Conservation (phyloP, 2,113 vertebrate species). For the Elaphurus davidianus region DNA sequence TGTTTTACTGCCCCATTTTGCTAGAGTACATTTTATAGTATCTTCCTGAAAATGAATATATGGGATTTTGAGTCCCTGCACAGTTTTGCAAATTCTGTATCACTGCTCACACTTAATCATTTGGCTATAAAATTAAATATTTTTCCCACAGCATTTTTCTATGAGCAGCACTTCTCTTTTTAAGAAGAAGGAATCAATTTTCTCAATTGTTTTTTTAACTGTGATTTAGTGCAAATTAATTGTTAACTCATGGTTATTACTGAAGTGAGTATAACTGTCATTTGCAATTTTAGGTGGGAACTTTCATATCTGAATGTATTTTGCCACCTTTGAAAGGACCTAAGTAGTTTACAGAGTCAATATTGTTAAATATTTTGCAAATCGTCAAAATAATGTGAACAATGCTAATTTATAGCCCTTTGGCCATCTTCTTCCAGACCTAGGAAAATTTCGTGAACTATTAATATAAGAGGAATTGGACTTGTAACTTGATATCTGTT, state of each 20-base stretch:
- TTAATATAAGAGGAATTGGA: not conserved
- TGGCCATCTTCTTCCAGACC: not conserved
- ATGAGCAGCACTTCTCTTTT: not conserved
- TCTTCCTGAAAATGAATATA: not conserved
- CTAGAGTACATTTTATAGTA: not conserved
- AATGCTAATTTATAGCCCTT: not conserved
- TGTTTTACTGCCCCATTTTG: not conserved
- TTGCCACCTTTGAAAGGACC: not conserved
- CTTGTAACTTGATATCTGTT: not conserved
- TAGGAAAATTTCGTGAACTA: conserved; percentile 40
- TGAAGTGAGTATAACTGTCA: not conserved
- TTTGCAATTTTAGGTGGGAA: not conserved
- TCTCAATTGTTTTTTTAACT: not conserved
- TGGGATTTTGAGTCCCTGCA: not conserved
- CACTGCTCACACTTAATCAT: not conserved
- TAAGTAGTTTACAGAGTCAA: not conserved
- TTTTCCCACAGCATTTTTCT: not conserved
- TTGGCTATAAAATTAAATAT: not conserved
- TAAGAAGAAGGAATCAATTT: not conserved
- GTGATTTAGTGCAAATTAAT: not conserved
- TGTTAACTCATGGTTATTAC: not conserved
- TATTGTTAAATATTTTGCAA: not conserved
- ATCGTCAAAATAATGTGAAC: not conserved
- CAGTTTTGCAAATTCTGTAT: not conserved
- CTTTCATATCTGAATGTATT: not conserved